These are phyloP conservation scores for Bostrychus sinensis DNA, from an alignment of 2,113 vertebrate species.

Conservation along the genomic window DNA sequence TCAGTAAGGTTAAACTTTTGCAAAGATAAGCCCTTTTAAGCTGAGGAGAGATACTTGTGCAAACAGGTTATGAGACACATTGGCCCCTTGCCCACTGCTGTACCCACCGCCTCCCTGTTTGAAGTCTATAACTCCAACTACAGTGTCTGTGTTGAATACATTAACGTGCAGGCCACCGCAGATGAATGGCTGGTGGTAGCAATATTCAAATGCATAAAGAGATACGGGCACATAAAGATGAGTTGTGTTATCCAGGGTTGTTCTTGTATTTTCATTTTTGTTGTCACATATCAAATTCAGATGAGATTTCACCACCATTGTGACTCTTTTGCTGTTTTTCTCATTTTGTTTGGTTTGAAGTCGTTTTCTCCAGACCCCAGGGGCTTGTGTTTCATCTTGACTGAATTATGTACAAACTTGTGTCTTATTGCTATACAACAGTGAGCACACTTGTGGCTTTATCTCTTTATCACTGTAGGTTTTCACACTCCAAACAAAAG, in stretches of 20 bases:
- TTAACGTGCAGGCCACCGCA: constrained; percentile 14
- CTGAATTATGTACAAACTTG: constrained; percentile 21
- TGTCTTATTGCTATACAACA: constrained; percentile 10
- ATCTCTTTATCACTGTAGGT: constrained; percentile 9
- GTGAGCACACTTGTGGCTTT: neutral
- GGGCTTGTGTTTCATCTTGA: constrained; percentile 24
- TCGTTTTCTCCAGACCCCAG: constrained; percentile 10
- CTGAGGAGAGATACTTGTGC: neutral
- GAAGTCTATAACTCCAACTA: constrained; percentile 15
- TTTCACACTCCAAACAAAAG: constrained; percentile 8
- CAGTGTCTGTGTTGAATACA: constrained; percentile 15
- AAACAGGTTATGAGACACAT: constrained; percentile 32
- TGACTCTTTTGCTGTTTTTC: constrained; percentile 27
- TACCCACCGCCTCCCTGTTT: neutral
- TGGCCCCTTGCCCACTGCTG: neutral
- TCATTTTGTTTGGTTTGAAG: constrained; percentile 37
- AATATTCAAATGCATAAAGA: constrained; percentile 2
- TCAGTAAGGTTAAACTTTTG: constrained; percentile 23
- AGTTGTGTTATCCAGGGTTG: constrained; percentile 7
- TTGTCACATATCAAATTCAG: constrained; percentile 22
- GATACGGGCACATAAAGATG: constrained; percentile 7
- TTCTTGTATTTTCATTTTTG: neutral
- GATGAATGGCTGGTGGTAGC: constrained; percentile 1
- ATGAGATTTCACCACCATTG: constrained; percentile 14
- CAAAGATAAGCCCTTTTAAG: constrained; percentile 1